Conservation (phyloP, 1,140 invertebrate genomes). For the Penaeus vannamei region DNA sequence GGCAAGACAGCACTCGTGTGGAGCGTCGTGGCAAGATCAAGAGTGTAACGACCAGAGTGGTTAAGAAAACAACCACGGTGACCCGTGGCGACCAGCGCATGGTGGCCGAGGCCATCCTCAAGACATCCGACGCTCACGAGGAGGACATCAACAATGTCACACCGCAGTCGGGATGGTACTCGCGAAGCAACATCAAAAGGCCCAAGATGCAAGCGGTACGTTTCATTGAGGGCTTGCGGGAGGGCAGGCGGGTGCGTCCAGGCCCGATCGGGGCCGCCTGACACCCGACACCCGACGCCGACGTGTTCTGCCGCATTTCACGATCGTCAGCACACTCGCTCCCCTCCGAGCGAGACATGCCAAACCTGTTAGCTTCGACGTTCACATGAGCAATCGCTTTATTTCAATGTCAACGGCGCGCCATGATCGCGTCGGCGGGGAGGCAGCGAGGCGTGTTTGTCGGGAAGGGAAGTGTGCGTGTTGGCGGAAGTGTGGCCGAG, state of each 20-base stretch:
- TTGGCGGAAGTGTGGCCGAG: slow-evolving; percentile 17
- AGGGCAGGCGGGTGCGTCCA: slow-evolving; percentile 12
- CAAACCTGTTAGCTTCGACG: too few relatives aligned
- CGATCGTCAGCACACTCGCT: background rate
- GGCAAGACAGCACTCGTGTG: slow-evolving; percentile 80
- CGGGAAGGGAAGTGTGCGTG: too few relatives aligned
- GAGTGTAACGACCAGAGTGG: slow-evolving; percentile 85
- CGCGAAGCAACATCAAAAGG: slow-evolving; percentile 47
- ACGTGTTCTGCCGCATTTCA: background rate
- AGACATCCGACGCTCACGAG: slow-evolving; percentile 67
- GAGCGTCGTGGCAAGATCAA: slow-evolving; percentile 76
- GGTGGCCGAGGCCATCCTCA: slow-evolving; percentile 80
- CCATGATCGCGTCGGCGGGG: background rate
- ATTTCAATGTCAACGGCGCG: slow-evolving; percentile 25
- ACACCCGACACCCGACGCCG: slow-evolving; percentile 18
- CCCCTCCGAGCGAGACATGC: background rate
- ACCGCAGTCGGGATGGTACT: slow-evolving; percentile 68
- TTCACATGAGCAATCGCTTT: too few relatives aligned
- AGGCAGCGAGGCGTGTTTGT: background rate
- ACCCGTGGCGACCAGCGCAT: slow-evolving; percentile 88
- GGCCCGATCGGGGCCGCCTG: slow-evolving; percentile 23
- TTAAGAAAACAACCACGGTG: slow-evolving; percentile 90
- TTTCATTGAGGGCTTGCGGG: slow-evolving; percentile 17
- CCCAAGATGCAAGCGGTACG: slow-evolving; percentile 65
- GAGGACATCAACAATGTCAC: slow-evolving; percentile 69